phyloP scores from a whole-genome alignment of 2,888 invertebrate genomes.

The Tethea ocularis region DNA sequence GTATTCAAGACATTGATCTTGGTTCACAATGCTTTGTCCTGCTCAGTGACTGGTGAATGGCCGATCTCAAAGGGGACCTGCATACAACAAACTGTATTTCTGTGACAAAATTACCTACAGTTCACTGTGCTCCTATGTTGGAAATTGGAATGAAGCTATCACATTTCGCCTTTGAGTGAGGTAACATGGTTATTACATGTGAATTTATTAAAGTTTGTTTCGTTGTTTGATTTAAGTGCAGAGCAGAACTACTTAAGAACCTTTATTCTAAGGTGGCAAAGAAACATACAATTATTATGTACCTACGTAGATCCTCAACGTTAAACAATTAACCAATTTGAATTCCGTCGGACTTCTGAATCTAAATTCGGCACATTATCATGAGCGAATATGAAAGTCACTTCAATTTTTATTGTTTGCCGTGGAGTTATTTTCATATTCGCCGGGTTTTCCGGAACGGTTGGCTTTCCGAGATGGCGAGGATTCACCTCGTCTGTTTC shows the following conservation, averaged over 20 bases:
- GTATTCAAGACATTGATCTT: slow-evolving; percentile 74
- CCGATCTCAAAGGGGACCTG: slow-evolving; percentile 57
- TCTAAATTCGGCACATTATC: not conserved
- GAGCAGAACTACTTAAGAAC: too few relatives aligned
- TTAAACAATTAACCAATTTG: not conserved
- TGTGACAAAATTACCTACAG: slow-evolving; percentile 57
- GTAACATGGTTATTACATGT: too few relatives aligned
- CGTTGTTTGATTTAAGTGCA: too few relatives aligned
- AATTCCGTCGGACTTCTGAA: not conserved
- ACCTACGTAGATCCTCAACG: too few relatives aligned
- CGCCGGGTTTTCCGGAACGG: slow-evolving; percentile 40
- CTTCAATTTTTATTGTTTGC: slow-evolving; percentile 35
- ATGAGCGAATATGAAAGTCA: slow-evolving; percentile 10
- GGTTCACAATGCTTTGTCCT: slow-evolving; percentile 69
- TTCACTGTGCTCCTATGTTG: slow-evolving; percentile 29
- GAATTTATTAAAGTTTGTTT: too few relatives aligned
- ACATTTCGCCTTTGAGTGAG: not conserved
- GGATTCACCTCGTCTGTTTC: slow-evolving; percentile 52
- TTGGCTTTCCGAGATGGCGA: slow-evolving; percentile 50
- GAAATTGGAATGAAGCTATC: slow-evolving; percentile 12
- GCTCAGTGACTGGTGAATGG: slow-evolving; percentile 60
- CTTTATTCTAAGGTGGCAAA: too few relatives aligned
- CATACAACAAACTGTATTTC: slow-evolving; percentile 59
- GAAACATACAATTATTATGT: too few relatives aligned
- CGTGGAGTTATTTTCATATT: slow-evolving; percentile 44